Conservation (phyloP, 2,113 vertebrate genomes). For the Platichthys stellatus region DNA sequence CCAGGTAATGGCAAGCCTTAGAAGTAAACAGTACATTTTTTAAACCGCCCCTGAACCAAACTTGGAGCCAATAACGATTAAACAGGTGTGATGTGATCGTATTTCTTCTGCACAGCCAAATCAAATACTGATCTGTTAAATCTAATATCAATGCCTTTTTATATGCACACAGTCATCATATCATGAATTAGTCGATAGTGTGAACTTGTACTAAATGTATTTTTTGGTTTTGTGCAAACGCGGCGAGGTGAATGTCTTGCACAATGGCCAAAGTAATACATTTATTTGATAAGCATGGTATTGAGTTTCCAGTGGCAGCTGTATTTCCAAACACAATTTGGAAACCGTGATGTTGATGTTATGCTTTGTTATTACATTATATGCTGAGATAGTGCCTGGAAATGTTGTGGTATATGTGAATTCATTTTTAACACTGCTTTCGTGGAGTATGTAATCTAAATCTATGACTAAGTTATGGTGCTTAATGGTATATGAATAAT, state of each 20-base stretch:
- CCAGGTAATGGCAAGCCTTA: too few species aligned
- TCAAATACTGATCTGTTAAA: background rate
- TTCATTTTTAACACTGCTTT: background rate
- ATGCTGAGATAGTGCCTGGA: background rate
- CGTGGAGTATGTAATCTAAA: background rate
- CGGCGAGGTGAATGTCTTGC: background rate
- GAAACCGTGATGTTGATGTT: conserved; percentile 18
- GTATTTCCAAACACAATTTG: conserved; percentile 34
- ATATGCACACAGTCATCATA: background rate
- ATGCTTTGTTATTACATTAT: conserved; percentile 21
- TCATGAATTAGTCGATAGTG: background rate
- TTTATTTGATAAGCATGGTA: conserved; percentile 32
- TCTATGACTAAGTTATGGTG: background rate
- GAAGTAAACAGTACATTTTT: too few species aligned
- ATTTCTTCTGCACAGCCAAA: too few species aligned
- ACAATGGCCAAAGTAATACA: conserved; percentile 25
- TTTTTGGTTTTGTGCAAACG: conserved; percentile 26
- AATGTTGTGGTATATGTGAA: background rate
- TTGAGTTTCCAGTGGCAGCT: conserved; percentile 38
- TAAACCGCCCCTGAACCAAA: too few species aligned
- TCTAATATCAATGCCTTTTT: background rate
- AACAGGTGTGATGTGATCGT: too few species aligned
- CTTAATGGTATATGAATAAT: background rate
- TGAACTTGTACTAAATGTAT: conserved; percentile 38
- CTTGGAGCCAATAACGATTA: too few species aligned